Evolutionary conservation across 2,888 invertebrate species (phyloP).

Genomic region (Scaptomyza caliginosa): DNA sequence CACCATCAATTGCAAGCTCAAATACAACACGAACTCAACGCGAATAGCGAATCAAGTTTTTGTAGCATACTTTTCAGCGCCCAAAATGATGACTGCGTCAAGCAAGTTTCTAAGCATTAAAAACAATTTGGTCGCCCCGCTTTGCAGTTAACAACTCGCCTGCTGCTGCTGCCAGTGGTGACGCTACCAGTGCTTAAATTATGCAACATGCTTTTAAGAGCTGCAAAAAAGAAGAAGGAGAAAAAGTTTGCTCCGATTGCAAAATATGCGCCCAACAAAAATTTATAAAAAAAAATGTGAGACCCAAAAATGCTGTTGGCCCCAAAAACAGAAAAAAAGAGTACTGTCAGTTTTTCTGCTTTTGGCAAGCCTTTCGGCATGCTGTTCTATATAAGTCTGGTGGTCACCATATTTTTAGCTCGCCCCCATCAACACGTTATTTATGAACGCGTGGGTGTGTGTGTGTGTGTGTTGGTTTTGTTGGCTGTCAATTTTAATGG

Average conservation of each 20-base stretch:
- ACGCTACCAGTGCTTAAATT: constrained; percentile 60
- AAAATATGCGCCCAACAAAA: constrained; percentile 40
- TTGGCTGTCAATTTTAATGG: constrained; percentile 71
- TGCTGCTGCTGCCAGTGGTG: constrained; percentile 15
- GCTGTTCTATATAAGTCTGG: constrained; percentile 7
- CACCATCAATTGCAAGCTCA: constrained; percentile 29
- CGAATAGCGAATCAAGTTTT: constrained; percentile 27
- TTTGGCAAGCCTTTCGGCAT: constrained; percentile 38
- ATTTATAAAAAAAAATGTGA: constrained; percentile 19
- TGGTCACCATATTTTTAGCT: constrained; percentile 27
- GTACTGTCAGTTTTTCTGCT: constrained; percentile 20
- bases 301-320: constrained; percentile 8
- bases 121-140: constrained; percentile 52
- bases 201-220: constrained; percentile 76
- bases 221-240: constrained; percentile 19
- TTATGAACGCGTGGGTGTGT: constrained; percentile 14
- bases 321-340: constrained; percentile 36
- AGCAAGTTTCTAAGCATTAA: constrained; percentile 42
- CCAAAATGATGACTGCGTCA: not conserved
- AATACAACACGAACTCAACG: constrained; percentile 25
- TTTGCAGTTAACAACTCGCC: constrained; percentile 17
- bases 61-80: constrained; percentile 45
- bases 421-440: constrained; percentile 49
- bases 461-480: constrained; percentile 20
- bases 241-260: constrained; percentile 42